These are phyloP conservation scores for Coboldia fuscipes DNA, from an alignment of 1,140 invertebrate species.

Conservation along the genomic window DNA sequence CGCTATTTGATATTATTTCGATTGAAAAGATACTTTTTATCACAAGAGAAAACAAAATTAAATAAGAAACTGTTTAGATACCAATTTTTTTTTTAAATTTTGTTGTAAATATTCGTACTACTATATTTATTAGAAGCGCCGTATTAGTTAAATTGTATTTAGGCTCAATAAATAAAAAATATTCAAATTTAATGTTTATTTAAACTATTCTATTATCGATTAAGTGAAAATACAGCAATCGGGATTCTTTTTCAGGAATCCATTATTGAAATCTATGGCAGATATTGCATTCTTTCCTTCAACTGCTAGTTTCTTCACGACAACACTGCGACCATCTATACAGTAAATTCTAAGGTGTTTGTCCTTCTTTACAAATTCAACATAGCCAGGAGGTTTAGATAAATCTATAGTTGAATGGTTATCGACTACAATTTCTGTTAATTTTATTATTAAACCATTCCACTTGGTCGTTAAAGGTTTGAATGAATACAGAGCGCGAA, in stretches of 20 bases:
- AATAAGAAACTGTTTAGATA: too few species aligned
- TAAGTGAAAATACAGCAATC: too few species aligned
- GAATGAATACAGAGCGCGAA: slow-evolving; percentile 39
- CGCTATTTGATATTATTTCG: too few species aligned
- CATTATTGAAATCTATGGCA: slow-evolving; percentile 43
- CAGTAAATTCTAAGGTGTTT: slow-evolving; percentile 32
- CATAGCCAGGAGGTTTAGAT: slow-evolving; percentile 17
- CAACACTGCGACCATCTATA: slow-evolving; percentile 29
- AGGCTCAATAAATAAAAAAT: too few species aligned
- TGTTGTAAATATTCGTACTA: too few species aligned
- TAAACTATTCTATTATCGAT: too few species aligned
- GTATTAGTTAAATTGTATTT: too few species aligned
- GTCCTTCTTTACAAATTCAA: slow-evolving; percentile 26
- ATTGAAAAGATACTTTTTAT: too few species aligned
- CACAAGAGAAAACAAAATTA: too few species aligned
- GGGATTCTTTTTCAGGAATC: slow-evolving; percentile 38
- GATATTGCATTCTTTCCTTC: slow-evolving; percentile 33
- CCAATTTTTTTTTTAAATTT: too few species aligned
- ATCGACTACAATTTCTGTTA: slow-evolving; percentile 28
- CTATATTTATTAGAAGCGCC: too few species aligned
- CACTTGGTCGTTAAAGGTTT: slow-evolving; percentile 36
- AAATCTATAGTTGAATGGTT: slow-evolving; percentile 3
- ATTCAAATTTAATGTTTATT: too few species aligned
- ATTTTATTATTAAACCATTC: slow-evolving; percentile 29
- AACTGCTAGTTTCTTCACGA: slow-evolving; percentile 30